phyloP scores from a whole-genome alignment of 2,113 vertebrate species.

The Cervus canadensis region DNA sequence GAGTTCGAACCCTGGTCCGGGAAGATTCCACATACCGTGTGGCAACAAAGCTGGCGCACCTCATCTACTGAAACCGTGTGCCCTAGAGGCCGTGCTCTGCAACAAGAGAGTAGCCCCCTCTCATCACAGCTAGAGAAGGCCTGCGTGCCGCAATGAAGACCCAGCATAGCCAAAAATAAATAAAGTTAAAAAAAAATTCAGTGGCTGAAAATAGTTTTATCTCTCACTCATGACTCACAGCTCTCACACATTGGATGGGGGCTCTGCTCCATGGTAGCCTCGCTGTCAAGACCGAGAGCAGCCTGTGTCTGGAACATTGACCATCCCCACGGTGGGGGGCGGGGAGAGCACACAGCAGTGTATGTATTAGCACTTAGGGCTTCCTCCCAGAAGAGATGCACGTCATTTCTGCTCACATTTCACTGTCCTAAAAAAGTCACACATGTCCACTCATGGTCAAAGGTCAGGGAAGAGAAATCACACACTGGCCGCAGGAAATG shows the following conservation, averaged over 20 bases:
- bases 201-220: not conserved
- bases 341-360: not conserved
- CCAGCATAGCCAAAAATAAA: not conserved
- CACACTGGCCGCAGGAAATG: not conserved
- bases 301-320: not conserved
- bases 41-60: accelerated
- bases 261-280: not conserved
- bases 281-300: not conserved
- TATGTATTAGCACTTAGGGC: not conserved
- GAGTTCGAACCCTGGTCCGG: not conserved
- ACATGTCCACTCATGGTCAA: not conserved
- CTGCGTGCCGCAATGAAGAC: accelerated
- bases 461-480: not conserved
- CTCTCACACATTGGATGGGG: not conserved
- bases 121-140: not conserved
- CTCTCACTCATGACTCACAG: not conserved
- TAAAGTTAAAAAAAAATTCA: too few species aligned
- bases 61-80: not conserved
- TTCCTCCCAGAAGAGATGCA: not conserved
- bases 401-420: not conserved
- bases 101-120: not conserved
- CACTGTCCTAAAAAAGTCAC: not conserved
- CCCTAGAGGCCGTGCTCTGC: not conserved
- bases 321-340: accelerated
- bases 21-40: not conserved